Conservation (phyloP, 2,797 vertebrate species). For the Molossus molossus region DNA sequence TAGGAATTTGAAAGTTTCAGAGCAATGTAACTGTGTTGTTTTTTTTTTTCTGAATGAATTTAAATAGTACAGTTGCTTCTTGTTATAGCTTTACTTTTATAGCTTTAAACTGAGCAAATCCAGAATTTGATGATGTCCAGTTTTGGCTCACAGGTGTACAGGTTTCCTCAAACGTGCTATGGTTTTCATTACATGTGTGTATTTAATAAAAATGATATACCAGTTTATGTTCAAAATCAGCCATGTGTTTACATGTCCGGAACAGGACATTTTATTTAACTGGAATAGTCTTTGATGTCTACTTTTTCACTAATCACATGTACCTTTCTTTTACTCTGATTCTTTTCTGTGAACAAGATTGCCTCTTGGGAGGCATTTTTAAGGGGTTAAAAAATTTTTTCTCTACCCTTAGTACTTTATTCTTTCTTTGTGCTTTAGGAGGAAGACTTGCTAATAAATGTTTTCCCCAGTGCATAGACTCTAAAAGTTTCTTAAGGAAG, state of each 20-base stretch:
- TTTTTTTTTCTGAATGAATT: not conserved
- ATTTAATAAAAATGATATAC: not conserved
- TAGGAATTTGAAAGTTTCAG: not conserved
- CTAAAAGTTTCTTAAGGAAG: constrained; percentile 70
- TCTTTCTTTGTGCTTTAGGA: constrained; percentile 53
- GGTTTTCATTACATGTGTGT: not conserved
- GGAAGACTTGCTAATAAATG: constrained; percentile 45
- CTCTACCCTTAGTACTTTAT: not conserved
- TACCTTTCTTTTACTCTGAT: not conserved
- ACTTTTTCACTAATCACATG: not conserved
- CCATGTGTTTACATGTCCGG: not conserved
- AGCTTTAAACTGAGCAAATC: not conserved
- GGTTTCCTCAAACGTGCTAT: not conserved
- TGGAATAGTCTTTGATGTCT: not conserved
- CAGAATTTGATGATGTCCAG: not conserved
- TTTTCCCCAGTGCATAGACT: not conserved
- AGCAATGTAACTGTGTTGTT: not conserved
- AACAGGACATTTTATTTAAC: not conserved
- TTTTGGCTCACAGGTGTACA: not conserved
- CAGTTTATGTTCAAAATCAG: not conserved
- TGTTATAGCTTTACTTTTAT: not conserved
- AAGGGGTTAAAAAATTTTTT: constrained; percentile 27
- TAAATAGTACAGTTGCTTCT: not conserved
- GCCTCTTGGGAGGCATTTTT: constrained; percentile 14
- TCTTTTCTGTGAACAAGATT: not conserved